Conservation (phyloP, 2,797 vertebrate species). For the Anomalospiza imberbis region DNA sequence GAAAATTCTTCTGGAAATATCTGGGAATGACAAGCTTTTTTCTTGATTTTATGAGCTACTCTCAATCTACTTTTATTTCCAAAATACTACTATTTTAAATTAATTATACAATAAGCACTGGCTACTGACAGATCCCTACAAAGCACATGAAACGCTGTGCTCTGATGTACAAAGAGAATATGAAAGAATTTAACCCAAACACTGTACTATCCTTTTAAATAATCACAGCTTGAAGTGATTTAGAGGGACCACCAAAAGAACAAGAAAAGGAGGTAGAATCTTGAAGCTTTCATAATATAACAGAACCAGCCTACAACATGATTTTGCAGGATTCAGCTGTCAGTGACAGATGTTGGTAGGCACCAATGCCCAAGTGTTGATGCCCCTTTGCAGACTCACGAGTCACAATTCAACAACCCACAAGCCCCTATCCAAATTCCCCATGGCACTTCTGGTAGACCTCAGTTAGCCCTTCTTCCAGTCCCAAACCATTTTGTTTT, state of each 20-base stretch:
- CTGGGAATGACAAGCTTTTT: background rate
- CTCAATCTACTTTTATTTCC: background rate
- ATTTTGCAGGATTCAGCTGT: background rate
- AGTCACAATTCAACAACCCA: background rate
- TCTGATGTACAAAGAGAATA: background rate
- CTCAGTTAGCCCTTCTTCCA: background rate
- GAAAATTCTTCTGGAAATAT: background rate
- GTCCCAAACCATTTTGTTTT: background rate
- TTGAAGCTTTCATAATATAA: background rate
- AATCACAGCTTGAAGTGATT: background rate
- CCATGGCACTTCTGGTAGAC: background rate
- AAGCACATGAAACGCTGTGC: fast-evolving
- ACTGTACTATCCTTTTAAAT: background rate
- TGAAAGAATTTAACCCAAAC: background rate
- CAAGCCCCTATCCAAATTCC: background rate
- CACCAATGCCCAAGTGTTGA: background rate
- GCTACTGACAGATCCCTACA: background rate
- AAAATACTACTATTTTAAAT: background rate
- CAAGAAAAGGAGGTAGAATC: background rate
- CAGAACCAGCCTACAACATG: background rate
- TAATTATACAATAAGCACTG: background rate
- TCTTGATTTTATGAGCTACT: background rate
- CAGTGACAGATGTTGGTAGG: fast-evolving
- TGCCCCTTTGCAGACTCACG: background rate
- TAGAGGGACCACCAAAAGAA: background rate